phyloP scores from a whole-genome alignment of 2,113 vertebrate genomes.

The Cardinalis cardinalis region DNA sequence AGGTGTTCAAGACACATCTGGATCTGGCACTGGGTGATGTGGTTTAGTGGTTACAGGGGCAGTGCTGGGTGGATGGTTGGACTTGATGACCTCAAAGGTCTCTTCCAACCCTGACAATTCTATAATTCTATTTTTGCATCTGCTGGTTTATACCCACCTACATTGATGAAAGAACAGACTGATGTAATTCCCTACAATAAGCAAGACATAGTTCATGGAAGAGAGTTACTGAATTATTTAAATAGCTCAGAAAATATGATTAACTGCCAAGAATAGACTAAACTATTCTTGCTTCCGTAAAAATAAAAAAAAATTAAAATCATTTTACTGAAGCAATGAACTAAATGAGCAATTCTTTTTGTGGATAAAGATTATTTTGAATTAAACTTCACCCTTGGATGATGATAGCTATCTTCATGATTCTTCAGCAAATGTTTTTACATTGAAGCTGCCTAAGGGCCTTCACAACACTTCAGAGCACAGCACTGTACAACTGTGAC shows the following conservation, averaged over 20 bases:
- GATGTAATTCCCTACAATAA: not conserved
- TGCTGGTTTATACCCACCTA: not conserved
- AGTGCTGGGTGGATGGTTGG: not conserved
- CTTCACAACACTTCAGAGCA: conserved; percentile 26
- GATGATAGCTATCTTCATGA: not conserved
- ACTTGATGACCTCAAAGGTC: not conserved
- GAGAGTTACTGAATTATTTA: not conserved
- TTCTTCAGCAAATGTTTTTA: conserved; percentile 16
- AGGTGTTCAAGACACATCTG: not conserved
- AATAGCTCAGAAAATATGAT: not conserved
- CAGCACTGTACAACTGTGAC: not conserved
- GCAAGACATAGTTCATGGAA: not conserved
- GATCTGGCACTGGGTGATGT: not conserved
- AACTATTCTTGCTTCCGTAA: not conserved
- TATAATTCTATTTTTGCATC: not conserved
- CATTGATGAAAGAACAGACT: not conserved
- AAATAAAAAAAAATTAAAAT: not conserved
- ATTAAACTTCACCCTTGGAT: not conserved
- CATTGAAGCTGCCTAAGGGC: not conserved
- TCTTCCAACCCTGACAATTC: not conserved
- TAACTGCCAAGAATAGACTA: not conserved
- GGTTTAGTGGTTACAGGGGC: not conserved
- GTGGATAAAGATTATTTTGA: not conserved
- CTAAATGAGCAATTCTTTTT: not conserved
- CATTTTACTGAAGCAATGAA: not conserved